These are phyloP conservation scores for Apis cerana DNA, from an alignment of 1,140 invertebrate genomes.

Conservation along the genomic window DNA sequence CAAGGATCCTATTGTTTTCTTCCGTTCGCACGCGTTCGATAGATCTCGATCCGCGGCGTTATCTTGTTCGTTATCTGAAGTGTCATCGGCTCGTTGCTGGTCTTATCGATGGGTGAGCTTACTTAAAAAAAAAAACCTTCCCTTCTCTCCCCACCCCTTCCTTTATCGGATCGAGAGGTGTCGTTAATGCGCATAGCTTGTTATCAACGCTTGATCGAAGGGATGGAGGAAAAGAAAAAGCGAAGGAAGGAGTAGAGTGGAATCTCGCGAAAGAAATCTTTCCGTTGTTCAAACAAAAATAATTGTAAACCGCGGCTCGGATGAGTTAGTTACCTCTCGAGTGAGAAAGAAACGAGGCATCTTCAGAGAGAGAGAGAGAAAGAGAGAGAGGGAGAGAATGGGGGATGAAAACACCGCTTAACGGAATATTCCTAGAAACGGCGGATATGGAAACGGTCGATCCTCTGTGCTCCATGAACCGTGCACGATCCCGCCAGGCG, in stretches of 20 bases:
- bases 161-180: neutral
- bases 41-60: neutral
- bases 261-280: neutral
- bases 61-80: conserved; percentile 29
- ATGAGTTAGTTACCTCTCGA: neutral
- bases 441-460: conserved; percentile 36
- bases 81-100: neutral
- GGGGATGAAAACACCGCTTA: neutral
- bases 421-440: conserved; percentile 24
- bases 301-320: neutral
- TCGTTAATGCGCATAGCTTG: too few species aligned
- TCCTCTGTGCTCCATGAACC: conserved; percentile 37
- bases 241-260: too few species aligned
- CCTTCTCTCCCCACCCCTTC: too few species aligned
- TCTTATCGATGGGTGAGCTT: conserved; percentile 2
- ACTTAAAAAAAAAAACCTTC: neutral
- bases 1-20: conserved; percentile 61
- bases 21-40: conserved; percentile 35
- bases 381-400: neutral
- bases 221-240: too few species aligned
- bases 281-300: neutral
- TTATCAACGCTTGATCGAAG: neutral
- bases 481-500: conserved; percentile 36
- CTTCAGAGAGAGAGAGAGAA: neutral
- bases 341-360: neutral